Percentiles rank a stretch among this genome's conserved stretches.
Conservation (phyloP, 2,888 invertebrate genomes). For the Cantharis rustica region DNA sequence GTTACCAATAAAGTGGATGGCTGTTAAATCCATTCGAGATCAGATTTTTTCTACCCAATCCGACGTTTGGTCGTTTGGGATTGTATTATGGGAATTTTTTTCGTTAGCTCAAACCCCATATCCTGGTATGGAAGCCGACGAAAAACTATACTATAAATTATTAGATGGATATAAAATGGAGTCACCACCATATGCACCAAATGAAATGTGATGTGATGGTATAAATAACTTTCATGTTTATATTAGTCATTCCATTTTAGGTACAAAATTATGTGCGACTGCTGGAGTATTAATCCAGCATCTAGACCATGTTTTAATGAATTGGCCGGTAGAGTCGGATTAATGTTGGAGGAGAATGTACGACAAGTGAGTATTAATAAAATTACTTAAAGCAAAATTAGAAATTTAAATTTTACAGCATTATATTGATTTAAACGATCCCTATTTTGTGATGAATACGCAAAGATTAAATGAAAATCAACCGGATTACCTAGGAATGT, state of each 20-base stretch:
- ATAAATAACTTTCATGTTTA: no score
- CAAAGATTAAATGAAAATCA: no score
- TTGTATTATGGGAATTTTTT: slow-evolving; percentile 90
- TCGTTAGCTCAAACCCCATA: slow-evolving; percentile 85
- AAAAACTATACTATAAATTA: slow-evolving; percentile 72
- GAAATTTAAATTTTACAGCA: background rate
- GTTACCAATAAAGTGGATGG: slow-evolving; percentile 94
- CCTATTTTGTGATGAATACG: no score
- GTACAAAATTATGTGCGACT: slow-evolving; percentile 75
- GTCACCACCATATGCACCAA: slow-evolving; percentile 82
- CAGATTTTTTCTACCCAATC: slow-evolving; percentile 92
- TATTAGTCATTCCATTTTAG: no score
- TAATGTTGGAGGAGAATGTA: slow-evolving; percentile 79
- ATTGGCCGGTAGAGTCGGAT: slow-evolving; percentile 75
- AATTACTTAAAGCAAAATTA: no score
- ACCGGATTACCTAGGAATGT: no score
- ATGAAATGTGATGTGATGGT: slow-evolving; percentile 64
- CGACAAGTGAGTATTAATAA: slow-evolving; percentile 65
- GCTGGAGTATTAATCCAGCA: slow-evolving; percentile 83
- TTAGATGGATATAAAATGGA: slow-evolving; percentile 88
- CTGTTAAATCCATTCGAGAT: slow-evolving; percentile 90
- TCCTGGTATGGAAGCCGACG: slow-evolving; percentile 78
- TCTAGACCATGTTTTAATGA: slow-evolving; percentile 79
- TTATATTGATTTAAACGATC: no score
- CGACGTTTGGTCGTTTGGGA: slow-evolving; percentile 93